Percentiles rank a stretch among this genome's conserved stretches.
Conservation (phyloP, 2,797 vertebrate genomes). For the Xenentodon cancila region DNA sequence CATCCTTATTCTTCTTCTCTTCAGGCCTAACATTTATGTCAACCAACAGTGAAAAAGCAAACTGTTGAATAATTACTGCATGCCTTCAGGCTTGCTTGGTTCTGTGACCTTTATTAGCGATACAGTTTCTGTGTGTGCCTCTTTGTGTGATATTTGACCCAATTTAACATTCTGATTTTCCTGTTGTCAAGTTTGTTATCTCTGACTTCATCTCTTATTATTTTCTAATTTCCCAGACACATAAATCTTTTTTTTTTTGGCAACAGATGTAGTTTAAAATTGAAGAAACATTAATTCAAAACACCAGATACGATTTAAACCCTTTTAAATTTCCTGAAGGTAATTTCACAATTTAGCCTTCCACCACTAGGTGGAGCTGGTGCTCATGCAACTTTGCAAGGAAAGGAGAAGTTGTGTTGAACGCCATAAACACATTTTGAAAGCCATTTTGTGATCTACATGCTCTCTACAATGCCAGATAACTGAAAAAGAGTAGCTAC, state of each 20-base stretch:
- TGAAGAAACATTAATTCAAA: background rate
- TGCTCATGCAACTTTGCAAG: constrained; percentile 1
- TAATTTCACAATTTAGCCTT: constrained; percentile 1
- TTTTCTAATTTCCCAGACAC: background rate
- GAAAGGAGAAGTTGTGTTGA: background rate
- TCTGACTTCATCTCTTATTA: background rate
- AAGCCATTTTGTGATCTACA: no score
- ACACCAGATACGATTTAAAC: background rate
- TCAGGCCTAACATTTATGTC: no score
- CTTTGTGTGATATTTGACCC: constrained; percentile 5
- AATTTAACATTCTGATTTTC: constrained; percentile 7
- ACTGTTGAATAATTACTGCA: no score
- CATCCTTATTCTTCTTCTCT: no score
- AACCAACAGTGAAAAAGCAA: no score
- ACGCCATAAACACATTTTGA: background rate
- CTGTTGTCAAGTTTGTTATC: background rate
- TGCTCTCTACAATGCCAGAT: background rate
- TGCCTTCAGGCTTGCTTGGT: constrained; percentile 4
- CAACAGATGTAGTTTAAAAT: background rate
- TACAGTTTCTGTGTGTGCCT: background rate
- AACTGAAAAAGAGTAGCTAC: background rate
- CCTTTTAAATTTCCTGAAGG: background rate
- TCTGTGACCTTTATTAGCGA: constrained; percentile 4
- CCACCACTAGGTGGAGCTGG: constrained; percentile 58
- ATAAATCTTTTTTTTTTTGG: background rate